Evolutionary conservation across 2,113 vertebrate species (phyloP), one percentile per base, ranked within the genome.

Genomic region (Pelodiscus sinensis): DNA sequence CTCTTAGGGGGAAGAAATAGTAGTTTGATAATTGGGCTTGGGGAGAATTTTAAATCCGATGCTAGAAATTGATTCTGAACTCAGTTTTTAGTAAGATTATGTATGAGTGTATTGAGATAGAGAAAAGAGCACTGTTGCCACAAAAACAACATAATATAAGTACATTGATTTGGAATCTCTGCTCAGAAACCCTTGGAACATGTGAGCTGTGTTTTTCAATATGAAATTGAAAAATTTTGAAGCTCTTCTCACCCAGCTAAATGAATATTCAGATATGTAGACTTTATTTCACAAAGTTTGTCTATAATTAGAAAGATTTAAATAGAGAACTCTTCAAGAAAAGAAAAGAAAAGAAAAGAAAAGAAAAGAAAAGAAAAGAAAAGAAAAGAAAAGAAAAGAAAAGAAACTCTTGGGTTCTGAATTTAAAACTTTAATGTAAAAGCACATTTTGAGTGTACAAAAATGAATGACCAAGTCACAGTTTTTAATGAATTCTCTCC

Each of bases 91-190:
- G 71, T 73, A 8, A 73, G 75, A 22, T n/a, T 60, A 5, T 8
- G 8, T n/a, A 0, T 54, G 2, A 75, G 55, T 8, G 8, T 31
- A 82, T 65, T 29, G 24, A 9, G 3, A n/a, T 19, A 38, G 22
- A 19, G n/a, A 94, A 62, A 83, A 7, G 44, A 90, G 75, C 62
- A 55, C 65, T 54, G 58, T 90, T 50, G 29, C 65, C 6, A 35
- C 2, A 81, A 71, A 31, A 89, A 22, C 24, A 65, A 55, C 80
- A 51, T 3, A 71, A 25, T 2, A 0, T 54, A 62, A 82, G n/a
- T 21, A 31, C 89, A 84, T 77, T 25, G 73, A 13, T 60, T 88
- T 65, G 81, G 21, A 92, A 73, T 19, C 2, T 90, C 90, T 77
- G 44, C 19, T 89, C 2, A 0, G 18, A 1, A 65, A 4, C 81